Base-by-base conservation (phyloP, 2,888 invertebrate species). In the Euzophera pinguis region DNA sequence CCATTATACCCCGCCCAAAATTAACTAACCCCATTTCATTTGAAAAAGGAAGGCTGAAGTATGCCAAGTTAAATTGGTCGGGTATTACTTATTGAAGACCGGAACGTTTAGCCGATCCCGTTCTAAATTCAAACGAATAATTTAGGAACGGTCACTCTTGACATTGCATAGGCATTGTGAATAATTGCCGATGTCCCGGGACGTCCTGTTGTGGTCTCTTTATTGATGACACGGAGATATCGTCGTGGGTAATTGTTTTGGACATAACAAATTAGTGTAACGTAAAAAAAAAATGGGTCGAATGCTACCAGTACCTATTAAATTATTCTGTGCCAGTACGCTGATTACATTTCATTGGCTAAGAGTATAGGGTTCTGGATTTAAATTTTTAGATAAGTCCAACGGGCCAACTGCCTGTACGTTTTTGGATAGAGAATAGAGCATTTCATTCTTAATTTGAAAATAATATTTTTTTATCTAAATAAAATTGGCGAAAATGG, bases 81-180 rank as follows among this genome's bases (percentile, higher is more conserved):
- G 49, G 69, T 72, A 87, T 88, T 86, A 87, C 85, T 87, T 90
- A 90, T 88, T 86, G 85, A 85, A 83, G 83, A 81, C 84, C 81
- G 77, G 83, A 88, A 86, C 87, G 84, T 84, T 89, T 87, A 88
- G 78, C 75, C 82, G 85, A 86, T 87, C 79, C 84, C 75, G 78
- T 81, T 87, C 87, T 86, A 90, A 89, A 89, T 89, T 88, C 84
- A 79, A 86, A 86, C 87, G 83, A 86, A 90, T 89, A 89, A 89
- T 89, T 90, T 87, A 89, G 84, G 81, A 79, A 84, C 84, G 83
- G 84, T 81, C 86, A 84, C 77, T 84, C 80, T 78, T 81, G 81
- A 80, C 81, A 77, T 67, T 64, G 69, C 14, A 7, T 32, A 13
- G 39, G 9, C 45, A 12, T 60, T 61, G 72, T 81, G 74, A 84